phyloP scores from a whole-genome alignment of 2,797 vertebrate species.

The Tamandua tetradactyla region DNA sequence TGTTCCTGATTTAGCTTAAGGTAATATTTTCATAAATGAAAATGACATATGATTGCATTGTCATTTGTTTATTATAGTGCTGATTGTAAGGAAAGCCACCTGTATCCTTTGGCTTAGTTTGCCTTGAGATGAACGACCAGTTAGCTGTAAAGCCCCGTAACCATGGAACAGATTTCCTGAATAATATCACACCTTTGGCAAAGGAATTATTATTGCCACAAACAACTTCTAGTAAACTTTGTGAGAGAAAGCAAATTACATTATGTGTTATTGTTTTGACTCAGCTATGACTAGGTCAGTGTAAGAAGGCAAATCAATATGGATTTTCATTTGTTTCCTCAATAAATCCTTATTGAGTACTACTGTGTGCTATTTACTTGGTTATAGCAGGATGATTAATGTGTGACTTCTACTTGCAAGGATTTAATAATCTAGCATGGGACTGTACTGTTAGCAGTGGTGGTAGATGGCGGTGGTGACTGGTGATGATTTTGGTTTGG shows the following conservation, averaged over 20 bases:
- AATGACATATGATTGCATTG: neutral
- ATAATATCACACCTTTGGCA: constrained; percentile 9
- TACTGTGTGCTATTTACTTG: neutral
- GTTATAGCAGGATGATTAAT: neutral
- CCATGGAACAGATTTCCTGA: constrained; percentile 37
- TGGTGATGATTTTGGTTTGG: neutral
- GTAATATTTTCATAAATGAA: constrained; percentile 16
- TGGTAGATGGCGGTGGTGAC: neutral
- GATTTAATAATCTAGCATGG: neutral
- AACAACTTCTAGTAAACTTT: neutral
- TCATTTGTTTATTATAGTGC: neutral
- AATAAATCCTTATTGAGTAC: neutral
- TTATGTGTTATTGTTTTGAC: constrained; percentile 24
- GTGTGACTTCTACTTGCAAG: neutral
- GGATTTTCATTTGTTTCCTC: constrained; percentile 25
- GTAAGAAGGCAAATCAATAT: neutral
- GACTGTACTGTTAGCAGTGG: neutral
- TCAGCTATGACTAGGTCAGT: neutral
- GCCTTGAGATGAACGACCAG: constrained; percentile 44
- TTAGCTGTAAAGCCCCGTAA: neutral
- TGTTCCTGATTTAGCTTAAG: constrained; percentile 16
- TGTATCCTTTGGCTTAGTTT: constrained; percentile 24
- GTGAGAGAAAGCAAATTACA: constrained; percentile 43
- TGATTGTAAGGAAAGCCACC: constrained; percentile 30
- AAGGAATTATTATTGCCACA: constrained; percentile 28